Percentiles rank a stretch among this genome's conserved stretches.
Evolutionary conservation across 53 echinoderm and acorn worm species (phyloP).

Genomic region (Pentamera pediparva): DNA sequence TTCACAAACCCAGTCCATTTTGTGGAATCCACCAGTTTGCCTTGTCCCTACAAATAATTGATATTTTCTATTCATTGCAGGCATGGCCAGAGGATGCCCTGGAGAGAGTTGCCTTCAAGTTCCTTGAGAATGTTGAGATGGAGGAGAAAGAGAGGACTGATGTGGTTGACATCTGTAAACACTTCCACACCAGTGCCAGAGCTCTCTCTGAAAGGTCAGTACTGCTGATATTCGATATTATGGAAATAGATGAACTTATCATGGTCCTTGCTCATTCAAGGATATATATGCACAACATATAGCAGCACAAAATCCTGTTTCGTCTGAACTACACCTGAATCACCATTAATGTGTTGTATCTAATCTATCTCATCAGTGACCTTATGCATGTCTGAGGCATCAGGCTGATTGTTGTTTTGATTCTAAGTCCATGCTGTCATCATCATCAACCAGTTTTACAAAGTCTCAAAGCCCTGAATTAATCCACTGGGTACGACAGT

Average conservation of each 20-base stretch:
- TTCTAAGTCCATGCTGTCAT: no score
- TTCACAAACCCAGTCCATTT: no score
- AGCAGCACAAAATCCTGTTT: neutral
- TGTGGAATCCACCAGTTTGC: no score
- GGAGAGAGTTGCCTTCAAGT: constrained; percentile 91
- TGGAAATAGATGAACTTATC: neutral
- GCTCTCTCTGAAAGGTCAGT: constrained; percentile 77
- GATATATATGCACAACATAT: neutral
- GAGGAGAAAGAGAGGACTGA: constrained; percentile 79
- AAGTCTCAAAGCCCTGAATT: no score
- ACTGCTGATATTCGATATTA: neutral
- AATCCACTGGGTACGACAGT: no score
- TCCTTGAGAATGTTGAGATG: constrained; percentile 93
- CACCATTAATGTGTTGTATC: no score
- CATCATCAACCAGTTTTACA: no score
- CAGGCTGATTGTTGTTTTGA: no score
- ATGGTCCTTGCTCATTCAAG: neutral
- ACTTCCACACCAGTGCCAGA: constrained; percentile 94
- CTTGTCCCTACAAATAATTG: neutral
- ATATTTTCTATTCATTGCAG: constrained; percentile 22
- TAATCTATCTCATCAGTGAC: no score
- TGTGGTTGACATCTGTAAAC: constrained; percentile 90
- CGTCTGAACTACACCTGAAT: no score
- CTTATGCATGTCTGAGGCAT: no score
- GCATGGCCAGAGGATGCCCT: constrained; percentile 98